Evolutionary conservation across 2,888 invertebrate species (phyloP).

Genomic region (Nomada fabriciana): DNA sequence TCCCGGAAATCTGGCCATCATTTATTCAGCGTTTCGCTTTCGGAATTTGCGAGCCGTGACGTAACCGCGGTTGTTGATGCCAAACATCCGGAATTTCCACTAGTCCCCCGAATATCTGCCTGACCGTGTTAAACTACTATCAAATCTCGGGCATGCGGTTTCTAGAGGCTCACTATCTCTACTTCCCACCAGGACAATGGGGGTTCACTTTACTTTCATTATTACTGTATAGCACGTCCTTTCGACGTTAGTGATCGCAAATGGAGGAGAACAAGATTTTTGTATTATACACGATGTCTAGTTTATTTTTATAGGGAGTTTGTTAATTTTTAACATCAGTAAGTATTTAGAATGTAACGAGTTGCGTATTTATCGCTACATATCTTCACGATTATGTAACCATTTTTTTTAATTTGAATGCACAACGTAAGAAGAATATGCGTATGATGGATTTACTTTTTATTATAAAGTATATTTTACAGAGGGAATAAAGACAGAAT

Average conservation of each 20-base stretch:
- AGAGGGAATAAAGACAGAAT: too few relatives aligned
- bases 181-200: neutral
- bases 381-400: too few relatives aligned
- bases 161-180: neutral
- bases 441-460: too few relatives aligned
- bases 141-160: too few relatives aligned
- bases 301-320: neutral
- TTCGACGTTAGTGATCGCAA: constrained; percentile 4
- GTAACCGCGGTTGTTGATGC: constrained; percentile 7
- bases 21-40: constrained; percentile 19
- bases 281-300: neutral
- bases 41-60: neutral
- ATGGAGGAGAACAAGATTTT: constrained; percentile 2
- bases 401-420: too few relatives aligned
- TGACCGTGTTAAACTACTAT: constrained; percentile 7
- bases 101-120: neutral
- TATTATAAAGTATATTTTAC: too few relatives aligned
- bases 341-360: neutral
- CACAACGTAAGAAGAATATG: too few relatives aligned
- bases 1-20: neutral
- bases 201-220: too few relatives aligned
- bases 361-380: neutral
- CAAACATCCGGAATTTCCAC: neutral
- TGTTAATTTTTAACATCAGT: neutral
- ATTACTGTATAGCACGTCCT: neutral